A percentile compares a stretch with the other conserved stretches of the same genome.
Conservation (phyloP, 1,140 invertebrate species). For the Heliconius congener region DNA sequence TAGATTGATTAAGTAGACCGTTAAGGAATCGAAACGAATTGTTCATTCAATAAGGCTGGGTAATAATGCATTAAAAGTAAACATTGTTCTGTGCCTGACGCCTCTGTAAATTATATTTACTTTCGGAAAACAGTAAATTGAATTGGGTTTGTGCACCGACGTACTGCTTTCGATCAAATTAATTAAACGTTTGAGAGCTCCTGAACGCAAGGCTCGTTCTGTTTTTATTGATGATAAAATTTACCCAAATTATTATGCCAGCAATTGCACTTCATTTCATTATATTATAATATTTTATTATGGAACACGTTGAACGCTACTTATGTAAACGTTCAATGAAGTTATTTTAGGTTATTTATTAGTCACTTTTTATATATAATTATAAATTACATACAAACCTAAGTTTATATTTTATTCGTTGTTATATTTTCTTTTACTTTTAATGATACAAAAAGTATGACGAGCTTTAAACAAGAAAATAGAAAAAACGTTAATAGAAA, state of each 20-base stretch:
- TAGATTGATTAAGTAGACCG: not conserved
- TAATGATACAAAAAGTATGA: too few relatives aligned
- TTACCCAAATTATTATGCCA: constrained; percentile 32
- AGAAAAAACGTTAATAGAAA: too few relatives aligned
- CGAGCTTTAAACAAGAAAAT: too few relatives aligned
- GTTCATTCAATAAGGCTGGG: constrained; percentile 10
- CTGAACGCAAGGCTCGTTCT: constrained; percentile 43
- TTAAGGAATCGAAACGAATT: constrained; percentile 10
- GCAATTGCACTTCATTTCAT: constrained; percentile 4
- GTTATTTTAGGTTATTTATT: not conserved
- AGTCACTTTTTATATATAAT: not conserved
- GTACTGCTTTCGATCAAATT: constrained; percentile 60
- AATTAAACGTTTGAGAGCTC: constrained; percentile 63
- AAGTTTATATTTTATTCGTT: too few relatives aligned
- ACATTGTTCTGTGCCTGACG: constrained; percentile 7
- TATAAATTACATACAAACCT: too few relatives aligned
- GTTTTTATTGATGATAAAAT: constrained; percentile 67
- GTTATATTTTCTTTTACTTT: too few relatives aligned
- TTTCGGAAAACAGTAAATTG: constrained; percentile 56
- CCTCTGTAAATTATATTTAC: constrained; percentile 52
- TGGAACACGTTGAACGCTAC: not conserved
- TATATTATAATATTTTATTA: not conserved
- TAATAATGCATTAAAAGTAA: constrained; percentile 31
- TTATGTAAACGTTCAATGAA: not conserved
- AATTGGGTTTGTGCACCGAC: constrained; percentile 52